Percentiles rank a stretch among this genome's conserved stretches.
These are phyloP conservation scores for Iphiclides podalirius DNA, from an alignment of 2,888 invertebrate genomes.

Conservation along the genomic window DNA sequence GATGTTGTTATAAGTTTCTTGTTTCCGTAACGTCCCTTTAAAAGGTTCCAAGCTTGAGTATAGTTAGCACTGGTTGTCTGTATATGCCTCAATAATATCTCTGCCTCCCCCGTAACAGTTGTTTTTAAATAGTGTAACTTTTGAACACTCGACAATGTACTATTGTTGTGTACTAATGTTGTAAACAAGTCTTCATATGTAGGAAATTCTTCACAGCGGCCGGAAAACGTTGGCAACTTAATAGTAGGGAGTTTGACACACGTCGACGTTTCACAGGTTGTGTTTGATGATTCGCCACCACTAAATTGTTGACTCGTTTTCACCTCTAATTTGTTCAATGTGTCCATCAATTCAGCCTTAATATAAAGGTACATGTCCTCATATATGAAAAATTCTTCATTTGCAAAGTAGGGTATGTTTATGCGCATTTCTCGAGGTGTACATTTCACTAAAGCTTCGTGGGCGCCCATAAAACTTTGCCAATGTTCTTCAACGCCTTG, in stretches of 20 bases:
- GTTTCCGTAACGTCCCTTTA: slow-evolving; percentile 20
- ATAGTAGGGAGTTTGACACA: slow-evolving; percentile 17
- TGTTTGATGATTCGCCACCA: too few species aligned
- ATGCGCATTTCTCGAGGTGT: background rate
- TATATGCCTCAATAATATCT: slow-evolving; percentile 22
- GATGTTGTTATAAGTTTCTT: slow-evolving; percentile 11
- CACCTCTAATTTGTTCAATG: too few species aligned
- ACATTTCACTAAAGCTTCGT: background rate
- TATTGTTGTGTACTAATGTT: slow-evolving; percentile 22
- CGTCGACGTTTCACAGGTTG: too few species aligned
- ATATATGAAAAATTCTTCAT: background rate
- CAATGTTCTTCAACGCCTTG: background rate
- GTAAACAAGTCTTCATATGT: slow-evolving; percentile 27
- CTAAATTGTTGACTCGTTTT: too few species aligned
- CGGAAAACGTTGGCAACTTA: slow-evolving; percentile 11
- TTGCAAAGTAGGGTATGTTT: background rate
- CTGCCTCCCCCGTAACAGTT: slow-evolving; percentile 27
- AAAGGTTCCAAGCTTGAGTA: slow-evolving; percentile 21
- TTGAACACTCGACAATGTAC: slow-evolving; percentile 1
- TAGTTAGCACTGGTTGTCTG: slow-evolving; percentile 25
- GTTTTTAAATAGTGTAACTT: slow-evolving; percentile 29
- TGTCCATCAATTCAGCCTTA: too few species aligned
- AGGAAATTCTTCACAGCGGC: slow-evolving; percentile 23
- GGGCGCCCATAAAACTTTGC: background rate
- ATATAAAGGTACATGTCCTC: too few species aligned